A percentile compares a stretch with the other conserved stretches of the same genome.
Evolutionary conservation across 2,113 vertebrate species (phyloP).

Genomic region (Eclectus roratus): DNA sequence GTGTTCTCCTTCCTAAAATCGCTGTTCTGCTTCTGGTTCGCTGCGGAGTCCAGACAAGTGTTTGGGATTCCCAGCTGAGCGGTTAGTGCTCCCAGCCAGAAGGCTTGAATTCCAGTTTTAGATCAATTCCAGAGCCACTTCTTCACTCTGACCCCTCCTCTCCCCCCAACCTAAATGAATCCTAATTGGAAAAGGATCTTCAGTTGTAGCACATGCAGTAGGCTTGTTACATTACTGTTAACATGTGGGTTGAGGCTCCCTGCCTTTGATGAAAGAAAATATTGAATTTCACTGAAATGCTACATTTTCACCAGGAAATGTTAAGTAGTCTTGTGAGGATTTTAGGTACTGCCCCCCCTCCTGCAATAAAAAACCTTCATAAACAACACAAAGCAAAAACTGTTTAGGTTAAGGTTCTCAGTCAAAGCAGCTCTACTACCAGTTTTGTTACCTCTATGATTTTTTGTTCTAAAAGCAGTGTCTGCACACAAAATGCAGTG

Average conservation of each 20-base stretch:
- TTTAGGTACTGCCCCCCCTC: constrained; percentile 19
- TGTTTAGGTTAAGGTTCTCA: neutral
- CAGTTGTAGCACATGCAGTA: constrained; percentile 21
- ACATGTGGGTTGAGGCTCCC: constrained; percentile 54
- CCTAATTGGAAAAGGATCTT: constrained; percentile 55
- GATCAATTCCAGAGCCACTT: constrained; percentile 48
- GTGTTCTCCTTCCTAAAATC: neutral
- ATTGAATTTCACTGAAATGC: constrained; percentile 61
- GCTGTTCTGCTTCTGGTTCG: neutral
- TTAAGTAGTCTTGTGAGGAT: constrained; percentile 58
- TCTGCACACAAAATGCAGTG: neutral
- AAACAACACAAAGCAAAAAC: neutral
- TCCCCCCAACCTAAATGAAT: neutral
- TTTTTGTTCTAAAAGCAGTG: neutral
- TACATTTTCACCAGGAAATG: constrained; percentile 42
- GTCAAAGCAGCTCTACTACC: neutral
- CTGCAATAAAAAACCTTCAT: constrained; percentile 13
- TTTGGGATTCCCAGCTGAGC: neutral
- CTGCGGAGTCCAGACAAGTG: neutral
- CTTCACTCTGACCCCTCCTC: constrained; percentile 44
- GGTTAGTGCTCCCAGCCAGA: neutral
- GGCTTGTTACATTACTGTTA: constrained; percentile 57
- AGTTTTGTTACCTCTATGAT: neutral
- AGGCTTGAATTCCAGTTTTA: constrained; percentile 24
- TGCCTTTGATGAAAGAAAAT: constrained; percentile 69